These are phyloP conservation scores for Brienomyrus longianalis DNA, from an alignment of 2,113 vertebrate genomes.

Conservation along the genomic window DNA sequence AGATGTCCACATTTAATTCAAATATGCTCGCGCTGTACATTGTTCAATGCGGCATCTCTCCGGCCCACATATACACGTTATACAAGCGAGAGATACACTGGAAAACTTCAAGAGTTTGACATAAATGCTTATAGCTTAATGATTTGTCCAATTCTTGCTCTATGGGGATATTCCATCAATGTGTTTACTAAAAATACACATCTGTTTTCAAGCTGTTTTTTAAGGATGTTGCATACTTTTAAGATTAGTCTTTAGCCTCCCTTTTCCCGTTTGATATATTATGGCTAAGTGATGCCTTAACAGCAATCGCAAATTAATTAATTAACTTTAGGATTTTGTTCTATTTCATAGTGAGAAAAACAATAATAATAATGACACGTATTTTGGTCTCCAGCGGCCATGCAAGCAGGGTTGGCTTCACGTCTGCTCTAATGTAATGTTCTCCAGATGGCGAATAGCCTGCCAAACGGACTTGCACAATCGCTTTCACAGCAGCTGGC, in stretches of 20 bases:
- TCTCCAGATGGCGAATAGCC: constrained; percentile 63
- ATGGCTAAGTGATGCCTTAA: background rate
- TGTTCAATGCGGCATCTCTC: background rate
- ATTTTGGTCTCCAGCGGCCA: constrained; percentile 49
- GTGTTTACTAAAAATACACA: background rate
- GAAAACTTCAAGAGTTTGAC: constrained; percentile 1
- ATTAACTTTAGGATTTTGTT: constrained; percentile 25
- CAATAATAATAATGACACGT: constrained; percentile 45
- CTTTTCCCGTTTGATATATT: background rate
- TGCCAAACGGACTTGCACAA: constrained; percentile 54
- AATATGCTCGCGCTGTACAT: background rate
- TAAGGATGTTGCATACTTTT: constrained; percentile 3
- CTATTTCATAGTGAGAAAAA: constrained; percentile 23
- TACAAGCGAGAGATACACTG: background rate
- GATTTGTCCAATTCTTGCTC: background rate
- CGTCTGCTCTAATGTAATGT: constrained; percentile 58
- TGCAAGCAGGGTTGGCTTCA: constrained; percentile 48
- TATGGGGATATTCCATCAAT: background rate
- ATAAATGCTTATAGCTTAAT: background rate
- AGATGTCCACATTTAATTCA: background rate
- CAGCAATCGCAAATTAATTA: background rate
- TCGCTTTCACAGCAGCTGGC: constrained; percentile 44
- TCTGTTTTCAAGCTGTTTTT: constrained; percentile 6
- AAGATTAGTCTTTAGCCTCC: constrained; percentile 7
- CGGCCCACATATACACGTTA: constrained; percentile 4